Evolutionary conservation across 2,113 vertebrate genomes (phyloP).

Genomic region (Mastomys coucha): DNA sequence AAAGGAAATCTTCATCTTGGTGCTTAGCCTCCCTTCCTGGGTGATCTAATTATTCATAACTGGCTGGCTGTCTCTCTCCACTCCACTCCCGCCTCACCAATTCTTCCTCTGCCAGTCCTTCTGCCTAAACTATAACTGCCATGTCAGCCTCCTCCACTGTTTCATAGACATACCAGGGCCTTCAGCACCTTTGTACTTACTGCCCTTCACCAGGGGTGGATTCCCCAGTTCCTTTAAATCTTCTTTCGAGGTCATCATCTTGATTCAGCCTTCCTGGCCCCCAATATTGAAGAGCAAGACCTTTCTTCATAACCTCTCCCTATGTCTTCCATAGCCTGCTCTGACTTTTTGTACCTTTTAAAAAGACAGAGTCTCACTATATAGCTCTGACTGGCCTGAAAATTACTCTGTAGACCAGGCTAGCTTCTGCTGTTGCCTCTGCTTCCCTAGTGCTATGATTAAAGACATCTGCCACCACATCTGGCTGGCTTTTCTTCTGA

Average conservation of each 20-base stretch:
- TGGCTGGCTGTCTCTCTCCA: not conserved
- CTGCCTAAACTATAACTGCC: not conserved
- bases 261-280: not conserved
- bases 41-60: not conserved
- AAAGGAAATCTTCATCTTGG: accelerated
- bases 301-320: not conserved
- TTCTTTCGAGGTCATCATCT: not conserved
- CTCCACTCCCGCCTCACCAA: not conserved
- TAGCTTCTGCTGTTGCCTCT: not conserved
- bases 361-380: not conserved
- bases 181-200: not conserved
- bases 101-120: not conserved
- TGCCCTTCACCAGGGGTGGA: accelerated
- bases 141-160: not conserved
- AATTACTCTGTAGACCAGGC: not conserved
- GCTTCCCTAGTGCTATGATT: not conserved
- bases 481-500: not conserved
- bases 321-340: not conserved
- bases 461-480: not conserved
- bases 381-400: not conserved
- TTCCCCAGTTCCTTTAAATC: not conserved
- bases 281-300: not conserved
- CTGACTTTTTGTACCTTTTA: not conserved
- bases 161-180: not conserved
- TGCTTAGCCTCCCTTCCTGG: not conserved